Conservation (phyloP, 2,113 vertebrate species). For the Oreochromis spilurus region DNA sequence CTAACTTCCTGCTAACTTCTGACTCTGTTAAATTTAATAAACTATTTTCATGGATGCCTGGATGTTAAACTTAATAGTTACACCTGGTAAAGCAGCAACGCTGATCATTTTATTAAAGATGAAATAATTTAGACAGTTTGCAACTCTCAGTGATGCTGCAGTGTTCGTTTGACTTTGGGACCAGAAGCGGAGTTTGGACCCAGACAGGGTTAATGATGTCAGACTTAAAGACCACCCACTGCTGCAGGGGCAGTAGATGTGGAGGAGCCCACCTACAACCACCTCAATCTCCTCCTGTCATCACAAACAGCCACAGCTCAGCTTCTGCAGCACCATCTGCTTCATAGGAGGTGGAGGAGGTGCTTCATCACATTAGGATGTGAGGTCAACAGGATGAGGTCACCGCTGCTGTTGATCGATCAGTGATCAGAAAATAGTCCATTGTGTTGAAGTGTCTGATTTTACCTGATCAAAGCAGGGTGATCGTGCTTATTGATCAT, state of each 20-base stretch:
- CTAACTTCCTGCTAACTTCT: background rate
- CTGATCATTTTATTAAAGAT: background rate
- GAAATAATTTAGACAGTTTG: rapidly evolving
- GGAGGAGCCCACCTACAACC: background rate
- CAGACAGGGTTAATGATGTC: too few relatives aligned
- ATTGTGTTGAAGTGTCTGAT: too few relatives aligned
- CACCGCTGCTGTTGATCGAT: too few relatives aligned
- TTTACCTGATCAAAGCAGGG: too few relatives aligned
- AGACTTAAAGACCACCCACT: background rate
- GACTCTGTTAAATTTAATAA: too few relatives aligned
- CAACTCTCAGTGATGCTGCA: background rate
- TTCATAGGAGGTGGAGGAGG: too few relatives aligned
- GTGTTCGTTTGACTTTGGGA: background rate
- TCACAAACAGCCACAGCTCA: background rate
- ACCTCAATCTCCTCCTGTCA: background rate
- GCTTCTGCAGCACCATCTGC: too few relatives aligned
- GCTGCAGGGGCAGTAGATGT: background rate
- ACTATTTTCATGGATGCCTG: too few relatives aligned
- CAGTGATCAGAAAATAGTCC: background rate
- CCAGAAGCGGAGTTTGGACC: too few relatives aligned
- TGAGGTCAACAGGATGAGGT: too few relatives aligned
- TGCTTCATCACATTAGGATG: too few relatives aligned
- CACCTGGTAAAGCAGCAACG: background rate
- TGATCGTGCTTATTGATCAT: background rate
- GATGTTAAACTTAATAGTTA: too few relatives aligned